A percentile compares a stretch with the other conserved stretches of the same genome.
These are phyloP conservation scores for Rhamnusium bicolor DNA, from an alignment of 2,888 invertebrate genomes.

Conservation along the genomic window DNA sequence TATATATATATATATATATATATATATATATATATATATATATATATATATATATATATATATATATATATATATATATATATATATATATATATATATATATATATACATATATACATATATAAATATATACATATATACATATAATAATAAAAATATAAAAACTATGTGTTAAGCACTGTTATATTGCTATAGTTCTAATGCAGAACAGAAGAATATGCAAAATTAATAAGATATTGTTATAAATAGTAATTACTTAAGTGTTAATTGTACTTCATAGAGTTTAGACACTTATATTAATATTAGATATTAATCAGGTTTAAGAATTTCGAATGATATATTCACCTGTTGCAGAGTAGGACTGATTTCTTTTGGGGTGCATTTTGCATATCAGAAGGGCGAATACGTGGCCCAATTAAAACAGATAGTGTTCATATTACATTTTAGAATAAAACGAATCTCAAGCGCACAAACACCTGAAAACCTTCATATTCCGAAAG, in stretches of 20 bases:
- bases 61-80: constrained; percentile 23
- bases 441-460: constrained; percentile 6
- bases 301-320: constrained; percentile 51
- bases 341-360: constrained; percentile 46
- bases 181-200: constrained; percentile 65
- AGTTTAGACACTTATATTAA: constrained; percentile 71
- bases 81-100: constrained; percentile 25
- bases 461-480: constrained; percentile 22
- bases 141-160: constrained; percentile 20
- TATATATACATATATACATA: constrained; percentile 17
- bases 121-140: constrained; percentile 25
- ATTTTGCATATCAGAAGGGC: constrained; percentile 55
- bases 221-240: constrained; percentile 67
- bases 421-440: constrained; percentile 43
- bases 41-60: constrained; percentile 26
- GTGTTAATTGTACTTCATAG: constrained; percentile 72
- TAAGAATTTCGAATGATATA: constrained; percentile 47
- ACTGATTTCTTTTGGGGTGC: constrained; percentile 52
- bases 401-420: constrained; percentile 22
- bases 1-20: constrained; percentile 25
- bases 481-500: background rate
- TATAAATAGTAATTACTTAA: constrained; percentile 70
- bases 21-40: constrained; percentile 27
- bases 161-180: constrained; percentile 61
- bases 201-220: constrained; percentile 62